Evolutionary conservation across 2,113 vertebrate species (phyloP).

Genomic region (Melanocharis versteri): DNA sequence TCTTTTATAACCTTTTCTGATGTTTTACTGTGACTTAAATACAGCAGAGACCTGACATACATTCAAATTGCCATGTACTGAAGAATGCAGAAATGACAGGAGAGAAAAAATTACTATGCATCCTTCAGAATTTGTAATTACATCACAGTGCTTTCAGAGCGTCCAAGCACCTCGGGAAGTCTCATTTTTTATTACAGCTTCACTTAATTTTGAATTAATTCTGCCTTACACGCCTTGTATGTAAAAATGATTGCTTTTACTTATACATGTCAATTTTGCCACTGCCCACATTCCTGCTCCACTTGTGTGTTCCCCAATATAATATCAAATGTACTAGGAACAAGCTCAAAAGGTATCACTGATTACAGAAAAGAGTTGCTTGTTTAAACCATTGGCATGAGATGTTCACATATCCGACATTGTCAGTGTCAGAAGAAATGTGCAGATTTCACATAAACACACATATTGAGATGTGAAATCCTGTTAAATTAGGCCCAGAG

Average conservation of each 20-base stretch:
- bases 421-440: neutral
- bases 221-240: neutral
- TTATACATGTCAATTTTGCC: neutral
- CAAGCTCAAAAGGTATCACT: neutral
- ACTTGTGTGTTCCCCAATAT: neutral
- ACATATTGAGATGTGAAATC: neutral
- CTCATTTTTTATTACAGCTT: neutral
- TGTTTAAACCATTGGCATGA: neutral
- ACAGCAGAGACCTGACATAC: neutral
- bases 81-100: neutral
- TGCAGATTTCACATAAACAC: neutral
- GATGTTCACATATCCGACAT: neutral
- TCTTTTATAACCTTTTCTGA: conserved; percentile 11
- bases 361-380: neutral
- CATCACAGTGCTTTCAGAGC: neutral
- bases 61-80: neutral
- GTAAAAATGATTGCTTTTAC: neutral
- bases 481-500: neutral
- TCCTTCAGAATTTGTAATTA: neutral
- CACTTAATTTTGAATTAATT: neutral
- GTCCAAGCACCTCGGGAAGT: neutral
- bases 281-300: neutral
- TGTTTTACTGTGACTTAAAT: neutral
- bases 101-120: neutral
- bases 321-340: neutral